Base-by-base conservation (phyloP, 2,113 vertebrate genomes). In the Paramisgurnus dabryanus region DNA sequence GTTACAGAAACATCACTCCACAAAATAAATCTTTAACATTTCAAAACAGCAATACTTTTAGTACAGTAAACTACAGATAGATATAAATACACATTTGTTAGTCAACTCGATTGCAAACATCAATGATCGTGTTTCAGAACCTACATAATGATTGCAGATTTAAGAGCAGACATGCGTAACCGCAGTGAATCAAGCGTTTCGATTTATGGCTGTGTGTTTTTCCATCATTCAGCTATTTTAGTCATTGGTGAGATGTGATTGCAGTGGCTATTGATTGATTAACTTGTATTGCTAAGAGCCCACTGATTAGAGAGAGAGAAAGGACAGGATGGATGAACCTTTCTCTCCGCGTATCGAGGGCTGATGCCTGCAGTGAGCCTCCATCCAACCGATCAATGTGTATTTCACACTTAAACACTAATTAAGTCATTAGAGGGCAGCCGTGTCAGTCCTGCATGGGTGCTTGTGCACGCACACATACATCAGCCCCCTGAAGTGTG, bases 351-450 rank as follows among this genome's bases (percentile, higher is more conserved):
- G 66, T 75, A 64, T 80, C 68, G 70, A 80, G 61, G n/a, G 67
- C 22, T 4, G 45, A 74, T 57, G 82, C 71, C 67, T 82, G 74
- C 58, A 71, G 74, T 82, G 82, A 80, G 69, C 78, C 78, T 83
- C 82, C 55, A 75, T 41, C 82, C 78, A 73, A 82, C 87, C 83
- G 83, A 87, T 89, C 87, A 89, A 89, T 80, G 67, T 72, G 73
- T 69, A 79, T 86, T 90, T 90, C 89, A 86, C 84, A 86, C 89
- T 87, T 90, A 87, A 88, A 89, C 89, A 89, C 86, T 89, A 89
- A 90, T 90, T 88, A 89, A 90, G 89, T 87, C 78, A 67, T 89
- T 85, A 86, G 68, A 80, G 86, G 79, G 65, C 76, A 82, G 70
- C 47, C 43, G 66, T 81, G 75, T 82, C 73, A 84, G 72, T 76